phyloP scores from a whole-genome alignment of 2,797 vertebrate genomes.

The Brotula barbata region DNA sequence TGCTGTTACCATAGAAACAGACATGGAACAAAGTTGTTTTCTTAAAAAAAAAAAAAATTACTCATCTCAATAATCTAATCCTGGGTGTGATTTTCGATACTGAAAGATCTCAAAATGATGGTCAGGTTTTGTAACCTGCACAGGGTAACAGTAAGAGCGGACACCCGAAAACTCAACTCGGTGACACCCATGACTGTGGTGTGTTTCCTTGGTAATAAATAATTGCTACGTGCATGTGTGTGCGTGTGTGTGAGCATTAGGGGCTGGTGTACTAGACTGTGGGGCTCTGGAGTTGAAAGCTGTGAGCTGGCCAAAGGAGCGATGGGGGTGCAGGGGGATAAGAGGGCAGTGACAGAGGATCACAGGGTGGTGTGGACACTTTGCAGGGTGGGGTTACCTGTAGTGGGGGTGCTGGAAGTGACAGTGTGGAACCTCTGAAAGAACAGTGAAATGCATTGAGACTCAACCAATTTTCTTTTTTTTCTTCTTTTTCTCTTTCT shows the following conservation, averaged over 20 bases:
- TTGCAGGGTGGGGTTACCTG: constrained; percentile 79
- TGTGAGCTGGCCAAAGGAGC: constrained; percentile 44
- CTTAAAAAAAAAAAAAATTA: constrained; percentile 44
- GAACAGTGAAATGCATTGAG: constrained; percentile 82
- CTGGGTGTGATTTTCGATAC: constrained; percentile 38
- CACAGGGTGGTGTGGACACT: constrained; percentile 61
- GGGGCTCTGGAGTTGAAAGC: constrained; percentile 47
- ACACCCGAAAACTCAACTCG: constrained; percentile 34
- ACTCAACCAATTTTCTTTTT: constrained; percentile 52
- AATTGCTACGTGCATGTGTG: constrained; percentile 27
- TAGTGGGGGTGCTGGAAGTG: constrained; percentile 82
- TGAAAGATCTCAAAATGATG: constrained; percentile 7
- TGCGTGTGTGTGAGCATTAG: constrained; percentile 20
- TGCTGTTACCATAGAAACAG: constrained; percentile 67
- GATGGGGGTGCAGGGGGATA: constrained; percentile 32
- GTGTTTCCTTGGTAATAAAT: constrained; percentile 65
- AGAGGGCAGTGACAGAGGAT: constrained; percentile 54
- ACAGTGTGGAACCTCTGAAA: constrained; percentile 84
- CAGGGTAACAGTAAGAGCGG: constrained; percentile 3
- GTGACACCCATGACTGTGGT: constrained; percentile 58
- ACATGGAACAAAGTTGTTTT: constrained; percentile 59
- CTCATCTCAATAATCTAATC: constrained; percentile 63
- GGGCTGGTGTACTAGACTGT: constrained; percentile 45
- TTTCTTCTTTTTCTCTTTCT: constrained; percentile 20
- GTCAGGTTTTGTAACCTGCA: not conserved